Conservation (phyloP, 1,140 invertebrate genomes). For the Drosophila trapezifrons region DNA sequence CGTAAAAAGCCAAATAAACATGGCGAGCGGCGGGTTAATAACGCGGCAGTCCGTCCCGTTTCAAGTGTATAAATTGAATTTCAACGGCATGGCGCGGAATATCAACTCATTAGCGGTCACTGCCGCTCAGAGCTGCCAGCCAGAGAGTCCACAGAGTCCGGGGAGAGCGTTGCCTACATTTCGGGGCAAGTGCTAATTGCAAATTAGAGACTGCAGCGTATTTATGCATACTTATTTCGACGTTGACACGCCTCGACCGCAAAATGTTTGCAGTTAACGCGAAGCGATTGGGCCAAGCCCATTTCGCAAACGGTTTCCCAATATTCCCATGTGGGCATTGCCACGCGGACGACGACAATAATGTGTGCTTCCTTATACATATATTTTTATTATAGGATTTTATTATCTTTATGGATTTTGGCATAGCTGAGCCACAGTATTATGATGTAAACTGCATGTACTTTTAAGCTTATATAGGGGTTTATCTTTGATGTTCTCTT, state of each 20-base stretch:
- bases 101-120: constrained; percentile 67
- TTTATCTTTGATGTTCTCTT: too few relatives aligned
- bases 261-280: constrained; percentile 75
- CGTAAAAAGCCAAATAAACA: constrained; percentile 38
- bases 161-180: constrained; percentile 36
- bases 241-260: constrained; percentile 52
- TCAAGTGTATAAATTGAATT: constrained; percentile 74
- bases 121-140: neutral
- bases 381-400: constrained; percentile 3
- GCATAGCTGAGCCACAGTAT: neutral
- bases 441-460: neutral
- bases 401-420: neutral
- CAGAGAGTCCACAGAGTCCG: neutral
- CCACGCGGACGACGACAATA: neutral
- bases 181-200: constrained; percentile 53
- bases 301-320: constrained; percentile 16
- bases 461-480: too few relatives aligned
- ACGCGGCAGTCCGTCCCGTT: constrained; percentile 38
- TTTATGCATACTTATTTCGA: constrained; percentile 55
- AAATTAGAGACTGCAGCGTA: constrained; percentile 49
- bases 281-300: constrained; percentile 31
- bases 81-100: constrained; percentile 40
- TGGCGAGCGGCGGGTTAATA: constrained; percentile 32
- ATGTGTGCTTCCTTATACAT: neutral
- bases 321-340: neutral